Percentiles rank a stretch among this genome's conserved stretches.
phyloP scores from a whole-genome alignment of 2,797 vertebrate genomes.

The Poecilia velifera region DNA sequence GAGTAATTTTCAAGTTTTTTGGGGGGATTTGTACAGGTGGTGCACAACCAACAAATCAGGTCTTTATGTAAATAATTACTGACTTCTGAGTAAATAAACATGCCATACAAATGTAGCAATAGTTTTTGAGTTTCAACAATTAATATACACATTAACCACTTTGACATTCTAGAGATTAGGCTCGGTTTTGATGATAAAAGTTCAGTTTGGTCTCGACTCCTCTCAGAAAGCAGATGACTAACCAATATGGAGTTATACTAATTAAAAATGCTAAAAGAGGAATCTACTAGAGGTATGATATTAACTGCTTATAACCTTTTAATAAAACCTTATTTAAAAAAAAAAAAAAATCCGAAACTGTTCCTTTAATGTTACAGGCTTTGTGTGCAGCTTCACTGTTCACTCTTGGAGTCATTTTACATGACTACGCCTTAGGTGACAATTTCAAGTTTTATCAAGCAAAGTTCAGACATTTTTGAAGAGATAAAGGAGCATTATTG shows the following conservation, averaged over 20 bases:
- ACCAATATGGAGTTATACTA: neutral
- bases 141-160: neutral
- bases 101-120: neutral
- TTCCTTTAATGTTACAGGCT: conserved; percentile 43
- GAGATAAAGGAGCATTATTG: conserved; percentile 75
- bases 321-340: neutral
- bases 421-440: conserved; percentile 52
- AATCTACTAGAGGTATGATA: neutral
- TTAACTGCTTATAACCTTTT: neutral
- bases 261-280: neutral
- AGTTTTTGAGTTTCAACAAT: neutral
- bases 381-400: conserved; percentile 51
- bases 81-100: neutral
- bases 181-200: neutral
- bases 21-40: neutral
- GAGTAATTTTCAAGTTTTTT: neutral
- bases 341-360: neutral
- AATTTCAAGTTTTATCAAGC: conserved; percentile 61
- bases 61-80: neutral
- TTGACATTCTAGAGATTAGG: neutral
- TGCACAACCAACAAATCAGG: neutral
- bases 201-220: neutral
- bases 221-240: neutral
- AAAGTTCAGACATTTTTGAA: conserved; percentile 54
- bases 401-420: conserved; percentile 36